phyloP scores from a whole-genome alignment of 2,113 vertebrate species.

The Ancistrus triradiatus region DNA sequence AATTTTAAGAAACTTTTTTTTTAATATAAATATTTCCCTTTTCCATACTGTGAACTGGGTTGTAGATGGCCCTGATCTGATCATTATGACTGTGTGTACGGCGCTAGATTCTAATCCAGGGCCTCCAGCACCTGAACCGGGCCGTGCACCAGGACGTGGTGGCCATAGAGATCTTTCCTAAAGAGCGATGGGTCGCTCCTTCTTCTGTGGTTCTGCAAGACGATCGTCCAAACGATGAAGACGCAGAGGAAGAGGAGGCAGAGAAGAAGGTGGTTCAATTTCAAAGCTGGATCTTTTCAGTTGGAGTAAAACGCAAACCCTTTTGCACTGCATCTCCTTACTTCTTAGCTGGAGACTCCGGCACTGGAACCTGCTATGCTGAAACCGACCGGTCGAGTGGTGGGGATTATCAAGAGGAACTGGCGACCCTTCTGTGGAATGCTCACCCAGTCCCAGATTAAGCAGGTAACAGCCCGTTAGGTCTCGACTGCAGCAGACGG shows the following conservation, averaged over 20 bases:
- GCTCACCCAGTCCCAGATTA: constrained; percentile 87
- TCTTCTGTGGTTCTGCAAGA: constrained; percentile 89
- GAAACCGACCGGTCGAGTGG: constrained; percentile 84
- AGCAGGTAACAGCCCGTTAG: constrained; percentile 88
- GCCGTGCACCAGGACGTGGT: constrained; percentile 92
- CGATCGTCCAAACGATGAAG: constrained; percentile 82
- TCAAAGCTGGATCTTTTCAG: not conserved
- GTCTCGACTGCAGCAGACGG: too few relatives aligned
- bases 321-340: too few relatives aligned
- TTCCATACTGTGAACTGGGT: too few relatives aligned
- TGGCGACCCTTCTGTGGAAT: constrained; percentile 96
- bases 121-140: constrained; percentile 88
- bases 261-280: constrained; percentile 53
- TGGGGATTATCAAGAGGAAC: constrained; percentile 94
- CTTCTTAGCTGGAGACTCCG: constrained; percentile 69
- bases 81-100: not conserved
- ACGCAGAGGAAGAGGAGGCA: constrained; percentile 74
- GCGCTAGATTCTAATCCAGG: constrained; percentile 84
- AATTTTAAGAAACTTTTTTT: too few relatives aligned
- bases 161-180: constrained; percentile 81
- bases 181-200: constrained; percentile 78
- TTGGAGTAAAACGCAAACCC: too few relatives aligned
- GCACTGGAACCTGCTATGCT: constrained; percentile 60
- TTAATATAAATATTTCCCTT: too few relatives aligned
- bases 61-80: not conserved